Conservation (phyloP, 2,797 vertebrate species). For the Leucoraja ocellata region DNA sequence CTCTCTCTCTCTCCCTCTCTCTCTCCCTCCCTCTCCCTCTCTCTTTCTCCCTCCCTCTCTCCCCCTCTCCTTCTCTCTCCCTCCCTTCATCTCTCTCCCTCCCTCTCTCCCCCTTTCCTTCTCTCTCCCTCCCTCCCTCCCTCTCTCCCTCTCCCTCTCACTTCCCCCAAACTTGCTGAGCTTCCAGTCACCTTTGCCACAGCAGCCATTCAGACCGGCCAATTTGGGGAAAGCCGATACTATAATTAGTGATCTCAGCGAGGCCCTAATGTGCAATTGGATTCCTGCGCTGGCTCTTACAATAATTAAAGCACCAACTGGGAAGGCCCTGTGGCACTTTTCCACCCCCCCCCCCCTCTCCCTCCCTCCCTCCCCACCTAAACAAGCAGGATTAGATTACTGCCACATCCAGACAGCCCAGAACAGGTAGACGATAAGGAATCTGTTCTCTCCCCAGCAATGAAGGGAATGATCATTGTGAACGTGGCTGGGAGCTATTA, state of each 20-base stretch:
- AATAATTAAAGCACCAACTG: constrained; percentile 62
- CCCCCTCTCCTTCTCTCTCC: too few species aligned
- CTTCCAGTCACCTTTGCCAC: constrained; percentile 62
- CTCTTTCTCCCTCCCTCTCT: too few species aligned
- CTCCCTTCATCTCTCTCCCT: too few species aligned
- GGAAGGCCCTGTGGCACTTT: constrained; percentile 51
- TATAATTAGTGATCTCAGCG: constrained; percentile 76
- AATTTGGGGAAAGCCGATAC: constrained; percentile 73
- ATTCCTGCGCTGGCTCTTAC: constrained; percentile 58
- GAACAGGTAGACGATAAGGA: constrained; percentile 61
- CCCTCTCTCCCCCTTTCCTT: too few species aligned
- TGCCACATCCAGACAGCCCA: constrained; percentile 46
- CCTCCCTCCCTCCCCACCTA: background rate
- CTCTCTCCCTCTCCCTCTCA: background rate
- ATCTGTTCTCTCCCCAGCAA: constrained; percentile 49
- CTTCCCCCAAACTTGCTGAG: constrained; percentile 53
- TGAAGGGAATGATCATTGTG: constrained; percentile 57
- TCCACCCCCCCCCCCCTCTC: constrained; percentile 40
- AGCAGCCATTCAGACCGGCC: constrained; percentile 52
- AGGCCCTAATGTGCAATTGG: constrained; percentile 64
- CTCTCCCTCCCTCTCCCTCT: too few species aligned
- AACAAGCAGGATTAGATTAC: constrained; percentile 46
- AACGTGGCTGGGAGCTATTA: constrained; percentile 52
- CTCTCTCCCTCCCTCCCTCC: too few species aligned
- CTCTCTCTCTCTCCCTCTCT: too few species aligned